Evolutionary conservation across 2,797 vertebrate species (phyloP), one percentile per base, ranked within the genome.

Genomic region (Babyrousa celebensis): DNA sequence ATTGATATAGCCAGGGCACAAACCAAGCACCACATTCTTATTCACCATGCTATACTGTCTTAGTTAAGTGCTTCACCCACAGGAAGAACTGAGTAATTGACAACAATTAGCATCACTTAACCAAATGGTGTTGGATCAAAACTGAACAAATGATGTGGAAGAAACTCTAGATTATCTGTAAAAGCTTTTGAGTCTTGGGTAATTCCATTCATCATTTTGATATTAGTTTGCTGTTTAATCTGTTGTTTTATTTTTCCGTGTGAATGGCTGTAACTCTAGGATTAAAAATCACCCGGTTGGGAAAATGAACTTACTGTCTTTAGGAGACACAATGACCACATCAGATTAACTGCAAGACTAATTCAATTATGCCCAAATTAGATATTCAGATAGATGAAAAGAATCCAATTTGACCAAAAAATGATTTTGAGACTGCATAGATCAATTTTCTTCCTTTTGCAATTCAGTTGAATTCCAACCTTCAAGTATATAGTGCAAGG

Each of bases 271-370:
- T 94, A 86, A 95, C 71, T 96, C 72, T 93, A 71, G 91, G 89
- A 97, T 97, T 98, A 97, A 97, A 98, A 97, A 87, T 95, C 79
- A 63, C 83, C 89, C 92, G 77, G 92, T 97, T 86, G 87, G 86
- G 93, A 94, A 97, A 97, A 98, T 93, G 72, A 97, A 97, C 97
- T 95, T 89, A 87, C 75, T 95, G 56, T 94, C 95, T 92, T 96
- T 62, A 83, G 67, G 96, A 78, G 88, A 91, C 14, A 84, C 91
- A 96, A 97, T 6, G 12, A 71, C 94, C 63, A 79, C 54, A 95
- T 97, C 74, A 96, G 92, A 97, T 97, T 97, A 96, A 94, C 93
- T 97, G 94, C 85, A 93, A 94, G 75, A 86, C 56, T 72, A 78
- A 97, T 93, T 95, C 60, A 92, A 77, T 88, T 96, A 79, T 91